A percentile compares a stretch with the other conserved stretches of the same genome.
Conservation (phyloP, 2,888 invertebrate genomes). For the Chaitophorus viminalis region DNA sequence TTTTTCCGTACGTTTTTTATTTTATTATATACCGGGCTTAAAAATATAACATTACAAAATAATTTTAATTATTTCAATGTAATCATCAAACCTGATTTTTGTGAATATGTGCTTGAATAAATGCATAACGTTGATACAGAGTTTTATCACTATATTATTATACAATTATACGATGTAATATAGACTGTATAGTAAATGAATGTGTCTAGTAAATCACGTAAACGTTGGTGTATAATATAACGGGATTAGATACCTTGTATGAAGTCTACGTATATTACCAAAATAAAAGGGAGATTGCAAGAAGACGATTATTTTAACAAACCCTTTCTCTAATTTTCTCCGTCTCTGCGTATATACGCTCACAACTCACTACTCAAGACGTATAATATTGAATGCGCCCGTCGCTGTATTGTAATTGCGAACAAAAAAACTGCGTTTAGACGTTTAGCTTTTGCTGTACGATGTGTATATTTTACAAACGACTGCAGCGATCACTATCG, state of each 20-base stretch:
- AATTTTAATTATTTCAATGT: too few species aligned
- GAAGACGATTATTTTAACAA: slow-evolving; percentile 19
- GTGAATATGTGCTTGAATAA: too few species aligned
- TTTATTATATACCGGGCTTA: too few species aligned
- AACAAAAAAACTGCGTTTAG: neutral
- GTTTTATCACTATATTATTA: too few species aligned
- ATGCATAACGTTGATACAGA: too few species aligned
- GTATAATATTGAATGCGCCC: neutral
- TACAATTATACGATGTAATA: too few species aligned
- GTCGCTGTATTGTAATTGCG: neutral
- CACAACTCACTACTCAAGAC: too few species aligned
- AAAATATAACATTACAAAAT: too few species aligned
- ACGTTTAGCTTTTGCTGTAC: neutral
- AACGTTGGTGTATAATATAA: neutral
- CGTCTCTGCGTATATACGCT: neutral
- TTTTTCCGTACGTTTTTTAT: too few species aligned
- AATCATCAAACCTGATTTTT: too few species aligned
- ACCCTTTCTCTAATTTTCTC: neutral
- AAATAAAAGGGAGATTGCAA: slow-evolving; percentile 34
- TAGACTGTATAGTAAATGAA: too few species aligned
- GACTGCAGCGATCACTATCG: neutral
- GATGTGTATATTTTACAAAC: neutral
- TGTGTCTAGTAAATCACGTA: neutral
- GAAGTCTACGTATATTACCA: neutral
- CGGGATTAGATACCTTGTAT: neutral